Evolutionary conservation across 2,113 vertebrate genomes (phyloP).

Genomic region (Leptodactylus fuscus): DNA sequence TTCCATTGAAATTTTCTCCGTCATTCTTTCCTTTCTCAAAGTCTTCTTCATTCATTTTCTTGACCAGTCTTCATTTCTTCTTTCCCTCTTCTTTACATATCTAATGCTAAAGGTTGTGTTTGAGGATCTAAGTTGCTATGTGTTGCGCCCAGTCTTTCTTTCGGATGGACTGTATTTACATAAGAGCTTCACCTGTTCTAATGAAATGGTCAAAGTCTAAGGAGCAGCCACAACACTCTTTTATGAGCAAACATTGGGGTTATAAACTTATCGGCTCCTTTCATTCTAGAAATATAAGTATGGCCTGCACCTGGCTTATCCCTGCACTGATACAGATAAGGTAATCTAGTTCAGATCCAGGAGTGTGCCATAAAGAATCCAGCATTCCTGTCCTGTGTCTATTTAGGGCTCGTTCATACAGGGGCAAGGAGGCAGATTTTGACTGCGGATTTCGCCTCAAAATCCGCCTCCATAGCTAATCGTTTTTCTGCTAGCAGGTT

Average conservation of each 20-base stretch:
- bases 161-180: slow-evolving; percentile 27
- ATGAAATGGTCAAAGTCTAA: slow-evolving; percentile 52
- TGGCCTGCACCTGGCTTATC: neutral
- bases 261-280: neutral
- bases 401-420: no score
- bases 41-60: neutral
- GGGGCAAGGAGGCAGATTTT: no score
- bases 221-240: neutral
- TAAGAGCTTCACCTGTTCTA: slow-evolving; percentile 46
- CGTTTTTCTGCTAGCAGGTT: no score
- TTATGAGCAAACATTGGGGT: slow-evolving; percentile 13
- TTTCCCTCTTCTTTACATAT: neutral
- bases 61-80: neutral
- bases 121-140: neutral
- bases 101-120: slow-evolving; percentile 21
- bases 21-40: neutral
- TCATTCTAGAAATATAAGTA: neutral
- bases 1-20: no score
- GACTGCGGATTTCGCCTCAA: no score
- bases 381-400: neutral
- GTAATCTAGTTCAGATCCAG: neutral
- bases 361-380: neutral
- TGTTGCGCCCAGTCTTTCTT: slow-evolving; percentile 11
- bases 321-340: neutral
- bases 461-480: no score